Base-by-base conservation (phyloP, 1,140 invertebrate genomes). In the Drosophila takahashii region DNA sequence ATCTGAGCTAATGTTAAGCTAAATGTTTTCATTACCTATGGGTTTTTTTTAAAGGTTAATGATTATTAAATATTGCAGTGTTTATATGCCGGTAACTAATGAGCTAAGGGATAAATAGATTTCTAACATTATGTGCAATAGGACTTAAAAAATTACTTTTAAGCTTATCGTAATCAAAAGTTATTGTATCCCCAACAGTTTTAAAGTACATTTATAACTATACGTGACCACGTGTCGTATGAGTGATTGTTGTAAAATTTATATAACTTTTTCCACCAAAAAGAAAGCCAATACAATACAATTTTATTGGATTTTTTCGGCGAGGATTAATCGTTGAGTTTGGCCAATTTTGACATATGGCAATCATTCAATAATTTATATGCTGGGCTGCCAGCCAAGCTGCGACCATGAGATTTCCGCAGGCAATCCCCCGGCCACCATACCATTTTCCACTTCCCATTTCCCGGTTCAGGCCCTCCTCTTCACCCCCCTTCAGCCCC, bases 271-370 rank as follows among this genome's bases (percentile, higher is more conserved):
- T 4, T 8, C 1, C 7, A 29, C 3, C 1, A 48, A 48, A 16
- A 48, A 9, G 8, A 32, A 48, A 29, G 18, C 45, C 26, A 47
- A n/a, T 29, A 48, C 26, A 47, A n/a, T 29, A 48, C n/a, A 15
- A 16, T 29, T 48, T 48, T 48, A 29, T 48, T 29, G 26, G 26
- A 4, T 29, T 48, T 48, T 48, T 48, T 15, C 45, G 45, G 5
- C n/a, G 7, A 29, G 61, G 41, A 87, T 86, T 87, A 87, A 86
- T 86, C 50, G 75, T 79, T 62, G 48, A 58, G 45, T 65, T 58
- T 78, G 59, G 34, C 64, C 83, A 81, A 76, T 72, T 79, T 71
- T 76, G 83, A 87, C 83, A 86, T 81, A 77, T 86, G 79, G 75
- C 79, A 64, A 87, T 83, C 81, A 74, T 77, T 86, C 75, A 86